phyloP scores from a whole-genome alignment of 2,797 vertebrate species.

The Gymnoscopelus braueri region DNA sequence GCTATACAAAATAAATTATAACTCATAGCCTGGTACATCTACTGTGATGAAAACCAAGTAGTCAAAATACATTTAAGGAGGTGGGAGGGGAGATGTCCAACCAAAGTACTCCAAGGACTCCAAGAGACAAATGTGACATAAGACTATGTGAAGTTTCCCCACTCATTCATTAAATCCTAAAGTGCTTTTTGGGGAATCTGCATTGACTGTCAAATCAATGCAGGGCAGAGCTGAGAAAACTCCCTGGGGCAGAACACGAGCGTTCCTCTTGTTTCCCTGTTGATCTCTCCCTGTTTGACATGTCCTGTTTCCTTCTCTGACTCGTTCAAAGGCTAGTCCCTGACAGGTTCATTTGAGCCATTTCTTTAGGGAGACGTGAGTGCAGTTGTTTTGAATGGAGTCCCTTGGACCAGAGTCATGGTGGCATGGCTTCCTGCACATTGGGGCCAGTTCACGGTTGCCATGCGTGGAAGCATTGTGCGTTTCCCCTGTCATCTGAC shows the following conservation, averaged over 20 bases:
- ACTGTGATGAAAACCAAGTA: constrained; percentile 31
- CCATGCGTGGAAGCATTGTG: constrained; percentile 64
- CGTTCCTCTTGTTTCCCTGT: constrained; percentile 78
- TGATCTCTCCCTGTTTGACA: constrained; percentile 82
- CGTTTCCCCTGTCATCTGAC: constrained; percentile 43
- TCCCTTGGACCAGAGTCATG: constrained; percentile 69
- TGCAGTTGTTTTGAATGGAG: constrained; percentile 75
- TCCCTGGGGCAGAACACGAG: constrained; percentile 76
- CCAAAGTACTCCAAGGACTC: constrained; percentile 18
- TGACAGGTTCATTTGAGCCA: constrained; percentile 78
- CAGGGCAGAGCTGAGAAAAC: constrained; percentile 66
- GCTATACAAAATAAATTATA: background rate
- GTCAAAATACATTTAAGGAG: constrained; percentile 30
- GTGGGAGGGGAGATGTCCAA: background rate
- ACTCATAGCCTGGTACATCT: constrained; percentile 27
- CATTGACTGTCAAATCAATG: constrained; percentile 77
- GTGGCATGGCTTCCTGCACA: constrained; percentile 75
- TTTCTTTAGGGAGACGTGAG: constrained; percentile 71
- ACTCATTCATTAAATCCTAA: constrained; percentile 64
- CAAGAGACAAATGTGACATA: constrained; percentile 56
- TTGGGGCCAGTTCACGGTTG: constrained; percentile 69
- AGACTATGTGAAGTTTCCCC: constrained; percentile 62
- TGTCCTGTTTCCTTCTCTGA: constrained; percentile 74
- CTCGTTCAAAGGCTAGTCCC: constrained; percentile 70
- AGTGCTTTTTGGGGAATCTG: constrained; percentile 56